phyloP scores from a whole-genome alignment of 2,113 vertebrate species.

The Laticauda laticaudata region DNA sequence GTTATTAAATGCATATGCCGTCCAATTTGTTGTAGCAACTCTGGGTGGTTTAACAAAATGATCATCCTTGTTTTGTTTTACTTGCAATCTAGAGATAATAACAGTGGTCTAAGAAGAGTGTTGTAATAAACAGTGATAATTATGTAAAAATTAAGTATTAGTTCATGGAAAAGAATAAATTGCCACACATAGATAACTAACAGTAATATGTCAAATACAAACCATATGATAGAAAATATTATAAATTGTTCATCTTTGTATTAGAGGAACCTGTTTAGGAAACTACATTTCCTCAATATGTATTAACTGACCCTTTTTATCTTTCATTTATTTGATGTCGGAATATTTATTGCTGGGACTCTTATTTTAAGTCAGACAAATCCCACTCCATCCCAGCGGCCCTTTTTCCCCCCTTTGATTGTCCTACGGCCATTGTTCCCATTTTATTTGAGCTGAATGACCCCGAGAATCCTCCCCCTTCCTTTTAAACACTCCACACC shows the following conservation, averaged over 20 bases:
- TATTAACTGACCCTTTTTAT: not conserved
- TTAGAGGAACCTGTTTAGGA: not conserved
- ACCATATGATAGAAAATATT: not conserved
- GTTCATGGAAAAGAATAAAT: not conserved
- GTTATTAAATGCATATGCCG: not conserved
- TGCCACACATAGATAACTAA: not conserved
- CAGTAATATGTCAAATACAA: not conserved
- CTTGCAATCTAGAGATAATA: not conserved
- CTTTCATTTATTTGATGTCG: not conserved
- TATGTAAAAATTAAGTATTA: not conserved
- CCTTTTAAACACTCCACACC: slow-evolving; percentile 53
- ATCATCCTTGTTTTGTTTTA: not conserved
- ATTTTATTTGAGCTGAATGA: slow-evolving; percentile 52
- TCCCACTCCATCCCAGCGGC: not conserved
- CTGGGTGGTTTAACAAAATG: not conserved
- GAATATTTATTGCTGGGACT: not conserved
- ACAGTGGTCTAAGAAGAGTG: not conserved
- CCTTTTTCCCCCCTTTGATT: not conserved
- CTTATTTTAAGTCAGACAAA: accelerated
- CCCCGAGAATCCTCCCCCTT: slow-evolving; percentile 48
- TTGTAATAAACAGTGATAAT: not conserved
- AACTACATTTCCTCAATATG: not conserved
- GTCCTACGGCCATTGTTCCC: slow-evolving; percentile 32
- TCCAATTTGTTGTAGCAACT: not conserved
- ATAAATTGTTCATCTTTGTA: not conserved